Percentiles rank a stretch among this genome's conserved stretches.
These are phyloP conservation scores for Prietella phreatophila DNA, from an alignment of 2,113 vertebrate species.

Conservation along the genomic window DNA sequence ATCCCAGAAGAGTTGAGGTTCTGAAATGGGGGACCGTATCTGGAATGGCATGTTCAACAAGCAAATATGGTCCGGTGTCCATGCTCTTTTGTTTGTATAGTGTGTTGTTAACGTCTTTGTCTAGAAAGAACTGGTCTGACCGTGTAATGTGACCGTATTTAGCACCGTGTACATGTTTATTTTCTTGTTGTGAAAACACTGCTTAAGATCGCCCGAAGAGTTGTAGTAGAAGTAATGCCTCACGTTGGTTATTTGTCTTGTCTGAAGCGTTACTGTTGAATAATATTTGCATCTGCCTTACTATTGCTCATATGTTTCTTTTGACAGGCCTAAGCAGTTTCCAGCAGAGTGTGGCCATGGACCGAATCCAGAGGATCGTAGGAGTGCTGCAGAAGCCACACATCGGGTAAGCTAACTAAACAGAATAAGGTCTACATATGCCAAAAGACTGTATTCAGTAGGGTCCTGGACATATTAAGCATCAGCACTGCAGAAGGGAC, in stretches of 20 bases:
- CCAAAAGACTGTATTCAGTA: no score
- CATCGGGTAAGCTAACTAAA: conserved; percentile 75
- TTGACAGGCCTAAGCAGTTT: conserved; percentile 85
- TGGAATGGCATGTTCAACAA: no score
- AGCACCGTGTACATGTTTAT: no score
- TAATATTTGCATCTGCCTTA: neutral
- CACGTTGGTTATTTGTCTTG: no score
- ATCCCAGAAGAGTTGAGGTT: no score
- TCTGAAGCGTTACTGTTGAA: neutral
- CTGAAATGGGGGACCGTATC: no score
- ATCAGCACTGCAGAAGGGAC: neutral
- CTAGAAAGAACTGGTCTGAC: no score
- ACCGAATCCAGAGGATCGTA: conserved; percentile 89
- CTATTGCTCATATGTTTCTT: conserved; percentile 53
- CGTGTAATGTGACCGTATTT: no score
- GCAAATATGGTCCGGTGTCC: no score
- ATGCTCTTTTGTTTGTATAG: no score
- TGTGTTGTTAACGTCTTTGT: no score
- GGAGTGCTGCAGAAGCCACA: conserved; percentile 87
- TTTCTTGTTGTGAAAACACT: neutral
- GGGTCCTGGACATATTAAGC: neutral
- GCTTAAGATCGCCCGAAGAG: neutral
- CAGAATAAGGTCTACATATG: neutral
- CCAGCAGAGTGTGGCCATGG: conserved; percentile 94
- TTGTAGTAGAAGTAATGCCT: neutral